phyloP scores from a whole-genome alignment of 2,113 vertebrate species.

The Leuciscus idus region DNA sequence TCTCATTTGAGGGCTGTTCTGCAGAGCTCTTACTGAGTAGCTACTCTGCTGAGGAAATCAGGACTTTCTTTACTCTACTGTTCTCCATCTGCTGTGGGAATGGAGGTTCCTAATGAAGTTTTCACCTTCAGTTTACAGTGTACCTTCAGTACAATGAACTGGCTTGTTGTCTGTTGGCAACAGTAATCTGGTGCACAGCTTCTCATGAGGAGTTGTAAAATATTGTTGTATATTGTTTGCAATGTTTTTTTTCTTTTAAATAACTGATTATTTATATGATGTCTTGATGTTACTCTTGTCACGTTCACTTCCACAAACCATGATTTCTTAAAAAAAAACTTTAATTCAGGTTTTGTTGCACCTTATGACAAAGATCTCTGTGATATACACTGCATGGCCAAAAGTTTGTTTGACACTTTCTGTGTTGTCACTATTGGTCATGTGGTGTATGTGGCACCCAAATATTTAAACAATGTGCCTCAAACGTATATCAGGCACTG shows the following conservation, averaged over 20 bases:
- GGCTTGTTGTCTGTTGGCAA: conserved; percentile 40
- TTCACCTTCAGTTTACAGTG: conserved; percentile 27
- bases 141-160: conserved; percentile 19
- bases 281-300: conserved; percentile 26
- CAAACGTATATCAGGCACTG: conserved; percentile 39
- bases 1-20: conserved; percentile 26
- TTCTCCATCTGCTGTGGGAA: conserved; percentile 31
- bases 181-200: conserved; percentile 38
- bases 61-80: conserved; percentile 26
- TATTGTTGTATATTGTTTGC: conserved; percentile 61
- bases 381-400: conserved; percentile 14
- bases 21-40: conserved; percentile 41
- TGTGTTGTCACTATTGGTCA: background rate
- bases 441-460: conserved; percentile 11
- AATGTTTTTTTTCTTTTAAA: conserved; percentile 51
- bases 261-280: conserved; percentile 64
- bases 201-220: conserved; percentile 45
- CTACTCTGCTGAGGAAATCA: conserved; percentile 17
- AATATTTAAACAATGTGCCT: conserved; percentile 42
- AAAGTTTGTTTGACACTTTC: background rate
- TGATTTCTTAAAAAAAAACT: conserved; percentile 27
- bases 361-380: conserved; percentile 48
- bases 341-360: conserved; percentile 41
- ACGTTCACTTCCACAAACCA: conserved; percentile 27
- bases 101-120: conserved; percentile 22